Evolutionary conservation across 2,888 invertebrate genomes (phyloP).

Genomic region (Cheilosia scutellata): DNA sequence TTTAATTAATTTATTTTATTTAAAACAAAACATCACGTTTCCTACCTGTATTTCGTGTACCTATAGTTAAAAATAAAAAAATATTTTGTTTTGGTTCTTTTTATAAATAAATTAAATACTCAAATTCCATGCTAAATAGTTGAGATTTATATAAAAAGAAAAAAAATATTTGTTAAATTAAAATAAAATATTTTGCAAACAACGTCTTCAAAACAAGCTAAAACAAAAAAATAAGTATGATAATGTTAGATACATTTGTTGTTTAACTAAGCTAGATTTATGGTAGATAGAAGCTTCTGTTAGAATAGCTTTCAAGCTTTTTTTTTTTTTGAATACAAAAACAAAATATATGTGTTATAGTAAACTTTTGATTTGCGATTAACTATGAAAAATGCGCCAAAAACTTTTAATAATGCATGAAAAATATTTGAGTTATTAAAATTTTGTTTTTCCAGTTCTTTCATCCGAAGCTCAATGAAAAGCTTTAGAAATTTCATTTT

Average conservation of each 20-base stretch:
- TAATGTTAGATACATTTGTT: conserved; percentile 25
- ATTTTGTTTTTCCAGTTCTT: conserved; percentile 5
- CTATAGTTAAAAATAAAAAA: conserved; percentile 32
- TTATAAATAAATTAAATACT: conserved; percentile 18
- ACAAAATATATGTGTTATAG: conserved; percentile 12
- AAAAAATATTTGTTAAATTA: conserved; percentile 26
- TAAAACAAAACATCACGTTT: conserved; percentile 6
- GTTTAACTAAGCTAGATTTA: conserved; percentile 33
- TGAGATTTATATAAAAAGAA: conserved; percentile 24
- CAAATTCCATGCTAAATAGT: conserved; percentile 53
- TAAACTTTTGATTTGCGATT: conserved; percentile 30
- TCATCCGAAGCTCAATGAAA: conserved; percentile 48
- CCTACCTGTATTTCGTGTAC: conserved; percentile 52
- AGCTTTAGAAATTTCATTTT: conserved; percentile 57
- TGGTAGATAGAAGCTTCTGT: conserved; percentile 39
- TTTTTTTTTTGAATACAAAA: background rate
- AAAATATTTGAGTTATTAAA: conserved; percentile 18
- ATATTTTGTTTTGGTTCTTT: conserved; percentile 10
- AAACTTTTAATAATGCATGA: conserved; percentile 51
- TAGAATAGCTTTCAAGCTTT: conserved; percentile 30
- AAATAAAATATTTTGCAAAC: conserved; percentile 36
- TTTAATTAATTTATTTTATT: background rate
- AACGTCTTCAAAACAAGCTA: conserved; percentile 39
- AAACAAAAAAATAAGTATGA: conserved; percentile 14
- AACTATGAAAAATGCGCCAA: conserved; percentile 52